Evolutionary conservation across 2,113 vertebrate species (phyloP), one percentile per base, ranked within the genome.

Genomic region (Theristicus caerulescens): DNA sequence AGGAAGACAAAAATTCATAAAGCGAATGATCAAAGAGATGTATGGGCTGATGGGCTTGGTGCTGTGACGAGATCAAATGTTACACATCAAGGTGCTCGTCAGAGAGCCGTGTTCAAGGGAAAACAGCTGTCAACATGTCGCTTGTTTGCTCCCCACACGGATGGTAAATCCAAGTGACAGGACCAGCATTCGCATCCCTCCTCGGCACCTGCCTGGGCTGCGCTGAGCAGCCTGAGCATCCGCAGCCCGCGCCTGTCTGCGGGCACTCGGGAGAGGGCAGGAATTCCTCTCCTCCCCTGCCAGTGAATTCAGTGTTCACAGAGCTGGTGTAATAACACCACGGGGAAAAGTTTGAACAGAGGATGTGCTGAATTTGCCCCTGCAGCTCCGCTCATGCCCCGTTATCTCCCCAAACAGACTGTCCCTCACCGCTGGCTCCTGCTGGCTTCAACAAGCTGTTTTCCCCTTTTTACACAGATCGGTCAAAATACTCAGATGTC

Each of bases 101-200:
- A 29, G 74, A 49, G 72, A 19, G 34, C 66, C 2, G 9, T 36
- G 55, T 38, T 66, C 31, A 19, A 26, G 57, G 62, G 52, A 16
- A 27, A 74, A 10, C 62, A 64, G 55, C 87, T 76, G 87, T 20
- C 67, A 65, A 25, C 57, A 47, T 7, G 0, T 3, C 0, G 22
- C 78, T 47, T 13, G 54, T 34, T 47, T 64, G 86, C 55, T 82
- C 13, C 25, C 73, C 3, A 0, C 64, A 6, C 0, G 1, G 49
- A 54, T 44, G 54, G 20, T 26, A 32, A 82, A 69, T 21, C 22
- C 4, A 5, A 47, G 51, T 1, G 6, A 47, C 77, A 59, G 40
- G 22, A 42, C 13, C 1, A 0, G 79, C 21, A 26, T 1, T 59
- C 4, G 0, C 11, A 1, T 34, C 14, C 27, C 20, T 34, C 24